Evolutionary conservation across 2,113 vertebrate genomes (phyloP), one percentile per base, ranked within the genome.

Genomic region (Asarcornis scutulata): DNA sequence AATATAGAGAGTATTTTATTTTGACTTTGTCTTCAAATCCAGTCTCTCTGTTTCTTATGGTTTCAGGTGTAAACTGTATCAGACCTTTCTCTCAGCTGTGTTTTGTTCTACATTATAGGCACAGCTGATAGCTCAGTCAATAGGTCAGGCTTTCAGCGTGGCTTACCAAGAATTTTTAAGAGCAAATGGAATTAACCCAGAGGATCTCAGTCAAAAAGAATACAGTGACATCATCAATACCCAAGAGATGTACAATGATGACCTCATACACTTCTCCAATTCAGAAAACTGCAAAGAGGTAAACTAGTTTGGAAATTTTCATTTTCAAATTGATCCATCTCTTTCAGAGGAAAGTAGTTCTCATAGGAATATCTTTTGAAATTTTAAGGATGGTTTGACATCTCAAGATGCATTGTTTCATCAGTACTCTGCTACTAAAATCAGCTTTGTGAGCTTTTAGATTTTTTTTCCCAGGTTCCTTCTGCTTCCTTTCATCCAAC

Each of bases 201-300:
- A 99, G 94, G 99, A 99, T 97, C 98, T 99, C 96, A 99, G 99
- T 97, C 99, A 99, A 98, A 99, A 99, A 86, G 99, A 99, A 88
- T 99, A 99, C 98, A 99, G 99, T 21, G 99, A 99, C 97, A 99
- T 99, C 98, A 99, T 99, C 98, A 99, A 99, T 94, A 99, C 99
- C 62, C 99, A 99, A 95, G 99, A 99, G 97, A 99, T 99, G 99
- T 99, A 99, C 98, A 99, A 99, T 9, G 99, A 99, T 17, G 99
- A 99, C 96, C 99, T 99, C 88, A 99, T 99, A 97, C 99, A 99
- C 97, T 99, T 99, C 97, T 99, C 99, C 86, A 99, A 99, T 97
- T 99, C 99, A 0, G 99, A 99, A 89, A 99, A 99, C 97, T 99
- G 99, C 98, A 99, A 99, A 98, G 99, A 99, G 99, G 99, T 99